A percentile compares a stretch with the other conserved stretches of the same genome.
These are phyloP conservation scores for Polypedilum pembai DNA, from an alignment of 1,140 invertebrate species.

Conservation along the genomic window DNA sequence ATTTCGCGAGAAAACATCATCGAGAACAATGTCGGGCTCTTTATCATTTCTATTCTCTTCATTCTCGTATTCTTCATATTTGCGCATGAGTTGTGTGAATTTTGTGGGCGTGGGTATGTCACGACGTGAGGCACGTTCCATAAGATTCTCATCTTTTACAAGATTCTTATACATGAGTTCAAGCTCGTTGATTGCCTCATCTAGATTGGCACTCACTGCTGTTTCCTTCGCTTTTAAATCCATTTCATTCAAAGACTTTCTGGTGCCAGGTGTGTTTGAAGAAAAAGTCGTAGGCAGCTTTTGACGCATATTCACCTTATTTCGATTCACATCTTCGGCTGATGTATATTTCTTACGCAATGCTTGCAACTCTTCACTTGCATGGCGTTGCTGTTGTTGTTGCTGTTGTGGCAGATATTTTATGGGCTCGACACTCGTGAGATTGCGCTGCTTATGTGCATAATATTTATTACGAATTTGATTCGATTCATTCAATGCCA, in stretches of 20 bases:
- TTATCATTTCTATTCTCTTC: conserved; percentile 45
- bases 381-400: not conserved
- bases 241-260: conserved; percentile 17
- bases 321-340: conserved; percentile 22
- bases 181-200: conserved; percentile 77
- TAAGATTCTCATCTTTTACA: conserved; percentile 69
- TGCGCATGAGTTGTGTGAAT: conserved; percentile 38
- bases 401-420: not conserved
- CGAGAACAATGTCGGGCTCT: conserved; percentile 71
- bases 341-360: conserved; percentile 22
- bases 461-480: not conserved
- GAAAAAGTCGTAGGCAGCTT: conserved; percentile 32
- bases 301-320: conserved; percentile 24
- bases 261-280: conserved; percentile 7
- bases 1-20: conserved; percentile 76
- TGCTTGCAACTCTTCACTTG: not conserved
- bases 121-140: conserved; percentile 66
- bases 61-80: conserved; percentile 44
- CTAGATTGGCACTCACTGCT: conserved; percentile 53
- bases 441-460: not conserved
- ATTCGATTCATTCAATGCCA: conserved; percentile 6
- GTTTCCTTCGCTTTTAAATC: not conserved
- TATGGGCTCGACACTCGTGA: conserved; percentile 19
- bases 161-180: conserved; percentile 84
- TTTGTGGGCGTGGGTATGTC: conserved; percentile 49